Base-by-base conservation (phyloP, 2,888 invertebrate species). In the Pristionchus arcanus region DNA sequence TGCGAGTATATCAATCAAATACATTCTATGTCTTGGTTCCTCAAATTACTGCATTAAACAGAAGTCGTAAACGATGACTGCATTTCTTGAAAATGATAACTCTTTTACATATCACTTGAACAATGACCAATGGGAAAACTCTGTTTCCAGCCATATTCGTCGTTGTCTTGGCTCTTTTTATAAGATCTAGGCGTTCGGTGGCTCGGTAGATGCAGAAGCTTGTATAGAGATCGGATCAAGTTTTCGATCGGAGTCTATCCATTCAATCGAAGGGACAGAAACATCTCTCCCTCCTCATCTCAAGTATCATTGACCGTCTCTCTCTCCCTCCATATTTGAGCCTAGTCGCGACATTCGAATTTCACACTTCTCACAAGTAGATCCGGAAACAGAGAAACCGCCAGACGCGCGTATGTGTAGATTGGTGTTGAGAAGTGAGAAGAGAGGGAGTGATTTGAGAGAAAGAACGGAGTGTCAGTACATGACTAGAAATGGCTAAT, bases 301-400 rank as follows among this genome's bases (percentile, higher is more conserved):
- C 81, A 81, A 81, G 81, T 81, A 81, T 81, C 81, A 81, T 81
- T 53, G 81, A 81, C 81, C 49, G 49, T 77, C 19, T 77, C 13
- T 28, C 49, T 31, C 49, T 49, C n/a, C 16, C n/a, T 28, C 19
- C 13, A 49, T 81, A 49, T 77, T 77, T 81, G 81, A 81, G 19
- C 49, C 49, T 5, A 16, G 71, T 13, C 19, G 16, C 34, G 68
- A 28, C 19, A 25, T 34, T 53, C 49, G 81, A 74, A 74, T 21
- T 74, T 74, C 74, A 37, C 74, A 74, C 74, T 74, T 74, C 74
- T 19, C 68, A 71, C 68, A 71, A 71, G 31, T 71, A 81, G 49
- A 81, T 81, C 49, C 49, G 13, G 42, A 81, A 53, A 81, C 81
- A 81, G 42, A 5, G 74, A 53, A 49, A 63, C 63, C 3, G n/a